Evolutionary conservation across 92 coral and sea anemone species (phyloP).

Genomic region (Anthopleura xanthogrammica): DNA sequence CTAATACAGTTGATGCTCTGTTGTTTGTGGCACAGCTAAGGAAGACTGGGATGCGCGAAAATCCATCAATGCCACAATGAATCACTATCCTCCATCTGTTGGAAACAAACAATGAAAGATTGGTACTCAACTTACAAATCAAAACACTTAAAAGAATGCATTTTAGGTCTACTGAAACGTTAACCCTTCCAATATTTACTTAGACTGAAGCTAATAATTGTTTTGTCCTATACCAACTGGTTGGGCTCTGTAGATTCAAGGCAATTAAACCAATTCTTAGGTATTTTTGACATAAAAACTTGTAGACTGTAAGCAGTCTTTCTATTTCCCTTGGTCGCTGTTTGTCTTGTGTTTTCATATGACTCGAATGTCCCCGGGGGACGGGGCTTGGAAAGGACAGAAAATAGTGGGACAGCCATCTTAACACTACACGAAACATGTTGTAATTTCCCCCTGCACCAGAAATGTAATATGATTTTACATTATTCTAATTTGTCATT

Average conservation of each 20-base stretch:
- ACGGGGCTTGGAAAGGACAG: too few relatives aligned
- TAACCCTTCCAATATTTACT: not conserved
- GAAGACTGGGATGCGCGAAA: constrained; percentile 6
- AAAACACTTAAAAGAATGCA: not conserved
- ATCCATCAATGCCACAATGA: constrained; percentile 20
- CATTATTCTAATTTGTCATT: too few relatives aligned
- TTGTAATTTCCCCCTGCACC: too few relatives aligned
- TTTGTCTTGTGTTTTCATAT: not conserved
- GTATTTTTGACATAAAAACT: not conserved
- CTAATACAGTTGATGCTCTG: constrained; percentile 5
- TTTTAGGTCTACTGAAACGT: not conserved
- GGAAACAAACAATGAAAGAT: not conserved
- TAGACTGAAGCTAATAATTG: not conserved
- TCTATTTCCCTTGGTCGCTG: not conserved
- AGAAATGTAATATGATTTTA: too few relatives aligned
- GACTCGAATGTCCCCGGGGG: not conserved
- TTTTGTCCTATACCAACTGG: not conserved
- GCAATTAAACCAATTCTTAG: not conserved
- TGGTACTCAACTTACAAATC: not conserved
- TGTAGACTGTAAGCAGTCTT: not conserved
- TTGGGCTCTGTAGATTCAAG: not conserved
- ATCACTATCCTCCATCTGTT: constrained; percentile 13
- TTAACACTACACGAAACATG: too few relatives aligned
- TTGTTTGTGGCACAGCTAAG: constrained; percentile 1
- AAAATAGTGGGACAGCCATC: too few relatives aligned